Base-by-base conservation (phyloP, 2,113 vertebrate genomes). In the Tretioscincus oriximinensis region DNA sequence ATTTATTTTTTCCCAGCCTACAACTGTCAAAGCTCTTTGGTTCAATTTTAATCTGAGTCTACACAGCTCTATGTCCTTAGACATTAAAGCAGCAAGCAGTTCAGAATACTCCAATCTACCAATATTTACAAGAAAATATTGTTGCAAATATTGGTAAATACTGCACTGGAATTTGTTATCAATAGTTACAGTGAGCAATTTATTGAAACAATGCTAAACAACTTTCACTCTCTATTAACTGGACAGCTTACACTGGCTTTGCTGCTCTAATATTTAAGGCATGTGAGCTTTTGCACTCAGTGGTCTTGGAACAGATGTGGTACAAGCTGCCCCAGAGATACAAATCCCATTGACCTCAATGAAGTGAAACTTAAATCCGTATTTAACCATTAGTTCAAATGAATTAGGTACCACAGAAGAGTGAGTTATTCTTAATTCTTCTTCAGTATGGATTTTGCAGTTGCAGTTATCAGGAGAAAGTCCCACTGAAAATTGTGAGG, bases 211-310 rank as follows among this genome's bases (percentile, higher is more conserved):
- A 28, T 47, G 45, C 5, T 28, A 18, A 68, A 45, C 16, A 41
- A 79, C 3, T 2, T 78, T 69, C 31, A 35, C 31, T 75, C 11
- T 58, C n/a, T 35, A 67, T 41, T 75, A 76, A 69, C 51, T 68
- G 73, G 73, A 54, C 26, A 75, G 31, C 49, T 60, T 41, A 41
- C 29, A 54, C 22, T 74, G 47, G 29, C 65, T 54, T 54, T 60
- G 73, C 24, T 60, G 5, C 49, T 9, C 51, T 47, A 29, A 63
- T 24, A 7, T 83, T 86, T 84, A 87, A 83, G 51, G 77, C 64
- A 77, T 68, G 76, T 76, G 54, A 81, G 28, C n/a, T 82, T 88
- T 85, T 78, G 83, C 72, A 70, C 69, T 85, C 80, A 73, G 75
- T 76, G 16, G 69, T 61, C 78, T 87, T 84, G 77, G 29, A 81